These are phyloP conservation scores for Bombus pyrosoma DNA, from an alignment of 1,140 invertebrate species.

Conservation along the genomic window DNA sequence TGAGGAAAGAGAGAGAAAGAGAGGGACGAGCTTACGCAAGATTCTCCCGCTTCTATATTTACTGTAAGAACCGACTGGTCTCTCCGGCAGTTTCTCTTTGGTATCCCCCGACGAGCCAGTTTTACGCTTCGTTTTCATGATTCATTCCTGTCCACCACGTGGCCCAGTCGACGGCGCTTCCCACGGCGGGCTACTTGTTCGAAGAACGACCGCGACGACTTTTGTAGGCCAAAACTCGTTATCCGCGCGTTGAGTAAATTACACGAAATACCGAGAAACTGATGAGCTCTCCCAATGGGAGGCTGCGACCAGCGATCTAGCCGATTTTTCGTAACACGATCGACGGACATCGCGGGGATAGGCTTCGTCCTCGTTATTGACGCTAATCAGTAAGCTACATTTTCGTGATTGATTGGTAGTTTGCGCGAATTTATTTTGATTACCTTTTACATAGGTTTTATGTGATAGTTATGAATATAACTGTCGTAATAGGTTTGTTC, in stretches of 20 bases:
- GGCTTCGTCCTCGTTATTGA: background rate
- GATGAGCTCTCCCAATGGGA: background rate
- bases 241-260: slow-evolving; percentile 15
- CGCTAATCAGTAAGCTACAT: background rate
- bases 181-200: slow-evolving; percentile 35
- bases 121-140: slow-evolving; percentile 61
- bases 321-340: background rate
- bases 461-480: too few species aligned
- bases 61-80: slow-evolving; percentile 32
- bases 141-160: slow-evolving; percentile 57
- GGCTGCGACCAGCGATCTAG: too few species aligned
- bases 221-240: slow-evolving; percentile 31
- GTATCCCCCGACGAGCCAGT: slow-evolving; percentile 36
- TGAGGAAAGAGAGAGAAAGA: background rate
- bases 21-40: slow-evolving; percentile 51
- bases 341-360: too few species aligned
- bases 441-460: too few species aligned
- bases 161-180: slow-evolving; percentile 34
- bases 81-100: slow-evolving; percentile 25
- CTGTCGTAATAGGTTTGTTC: too few species aligned
- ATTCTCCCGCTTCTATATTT: slow-evolving; percentile 58
- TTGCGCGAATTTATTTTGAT: background rate
- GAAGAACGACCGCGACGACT: slow-evolving; percentile 33
- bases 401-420: background rate
- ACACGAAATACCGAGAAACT: slow-evolving; percentile 20